Evolutionary conservation across 2,888 invertebrate species (phyloP), one percentile per base, ranked within the genome.

Genomic region (Trachelus stipa): DNA sequence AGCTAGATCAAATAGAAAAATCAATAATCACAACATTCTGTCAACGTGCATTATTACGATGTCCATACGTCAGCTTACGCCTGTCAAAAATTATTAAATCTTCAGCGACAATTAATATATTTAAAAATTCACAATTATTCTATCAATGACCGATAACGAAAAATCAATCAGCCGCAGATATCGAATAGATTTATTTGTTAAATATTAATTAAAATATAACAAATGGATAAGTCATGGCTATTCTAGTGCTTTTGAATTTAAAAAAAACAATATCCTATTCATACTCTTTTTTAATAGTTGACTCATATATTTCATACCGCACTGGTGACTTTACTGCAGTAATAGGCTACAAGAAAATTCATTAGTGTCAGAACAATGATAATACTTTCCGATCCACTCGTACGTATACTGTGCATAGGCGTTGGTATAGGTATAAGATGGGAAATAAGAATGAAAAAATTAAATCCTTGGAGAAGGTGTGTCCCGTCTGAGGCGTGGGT

Each of bases 401-500:
- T 23, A 23, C 23, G 56, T 56, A 56, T 56, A 23, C 15, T 56
- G 23, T 56, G 23, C 56, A 56, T 56, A 23, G 56, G 23, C 23
- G 56, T 56, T 56, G 23, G 23, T 56, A 23, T 56, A 23, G 23
- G 56, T 56, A 56, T 56, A 56, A 56, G 56, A 56, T 56, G 23
- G 34, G 77, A 73, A 79, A 34, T 76, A 79, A 80, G 79, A 81
- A 75, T 40, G 37, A 79, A 77, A 73, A 79, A 79, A 77, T 71
- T 34, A 15, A 71, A 71, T 71, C 71, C 71, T 71, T 23, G 74
- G 75, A 77, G 81, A 81, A 76, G 83, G 83, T 79, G 83, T 81
- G 83, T 83, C 83, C 77, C 34, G 34, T 77, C 73, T 31, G 71
- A n/a, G 12, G 87, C 85, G 88, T 88, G 85, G 88, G 87, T 83